Evolutionary conservation across 2,888 invertebrate genomes (phyloP).

Genomic region (Orthosia cruda): DNA sequence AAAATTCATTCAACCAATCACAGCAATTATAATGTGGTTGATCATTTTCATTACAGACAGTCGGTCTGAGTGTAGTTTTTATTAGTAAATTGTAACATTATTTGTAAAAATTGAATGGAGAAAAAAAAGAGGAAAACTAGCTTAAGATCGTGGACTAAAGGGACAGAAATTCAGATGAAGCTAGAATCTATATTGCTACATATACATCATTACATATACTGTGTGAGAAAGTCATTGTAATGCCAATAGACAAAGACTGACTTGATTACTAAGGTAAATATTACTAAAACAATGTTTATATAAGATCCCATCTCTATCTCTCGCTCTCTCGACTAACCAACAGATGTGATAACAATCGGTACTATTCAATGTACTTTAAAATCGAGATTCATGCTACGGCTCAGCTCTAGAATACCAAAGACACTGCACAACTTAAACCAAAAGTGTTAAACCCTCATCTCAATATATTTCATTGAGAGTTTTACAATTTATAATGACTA

Average conservation of each 20-base stretch:
- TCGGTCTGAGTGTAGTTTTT: not conserved
- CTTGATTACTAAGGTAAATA: too few species aligned
- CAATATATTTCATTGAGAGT: conserved; percentile 25
- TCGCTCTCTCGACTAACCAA: not conserved
- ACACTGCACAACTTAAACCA: not conserved
- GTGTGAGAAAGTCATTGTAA: too few species aligned
- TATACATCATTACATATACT: too few species aligned
- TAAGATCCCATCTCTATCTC: not conserved
- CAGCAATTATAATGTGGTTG: too few species aligned
- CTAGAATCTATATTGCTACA: not conserved
- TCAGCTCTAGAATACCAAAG: conserved; percentile 1
- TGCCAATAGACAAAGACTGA: too few species aligned
- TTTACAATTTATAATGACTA: conserved; percentile 23
- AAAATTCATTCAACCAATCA: too few species aligned
- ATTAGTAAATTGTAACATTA: too few species aligned
- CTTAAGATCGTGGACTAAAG: not conserved
- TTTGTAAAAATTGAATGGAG: too few species aligned
- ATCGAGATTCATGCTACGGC: not conserved
- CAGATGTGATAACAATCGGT: not conserved
- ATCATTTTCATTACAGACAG: too few species aligned
- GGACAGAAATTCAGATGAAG: not conserved
- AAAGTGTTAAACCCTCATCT: conserved; percentile 7
- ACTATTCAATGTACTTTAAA: not conserved
- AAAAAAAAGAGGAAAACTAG: not conserved
- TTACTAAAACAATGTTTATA: too few species aligned